A percentile compares a stretch with the other conserved stretches of the same genome.
Evolutionary conservation across 1,140 invertebrate genomes (phyloP).

Genomic region (Prorops nasuta): DNA sequence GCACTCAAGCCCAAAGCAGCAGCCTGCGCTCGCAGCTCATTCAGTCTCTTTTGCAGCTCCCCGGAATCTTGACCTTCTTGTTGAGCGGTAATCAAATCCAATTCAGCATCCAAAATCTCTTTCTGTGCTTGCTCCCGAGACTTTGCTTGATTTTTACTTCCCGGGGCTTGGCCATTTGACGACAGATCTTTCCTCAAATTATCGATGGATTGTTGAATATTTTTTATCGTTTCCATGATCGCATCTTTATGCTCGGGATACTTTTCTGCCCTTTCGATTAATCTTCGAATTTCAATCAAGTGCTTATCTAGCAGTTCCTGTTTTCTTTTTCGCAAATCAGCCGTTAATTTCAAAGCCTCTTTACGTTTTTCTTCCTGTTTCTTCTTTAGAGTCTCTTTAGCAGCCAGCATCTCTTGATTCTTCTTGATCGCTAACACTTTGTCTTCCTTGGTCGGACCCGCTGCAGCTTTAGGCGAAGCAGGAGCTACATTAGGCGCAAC

Average conservation of each 20-base stretch:
- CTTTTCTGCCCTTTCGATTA: conserved; percentile 74
- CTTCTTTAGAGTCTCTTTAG: conserved; percentile 64
- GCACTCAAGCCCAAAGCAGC: conserved; percentile 46
- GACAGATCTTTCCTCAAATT: conserved; percentile 70
- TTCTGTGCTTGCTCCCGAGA: conserved; percentile 71
- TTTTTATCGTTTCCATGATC: conserved; percentile 73
- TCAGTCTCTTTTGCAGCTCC: conserved; percentile 69
- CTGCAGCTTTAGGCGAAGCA: conserved; percentile 19
- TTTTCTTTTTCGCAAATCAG: conserved; percentile 73
- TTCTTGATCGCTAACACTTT: conserved; percentile 63
- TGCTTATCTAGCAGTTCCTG: conserved; percentile 78
- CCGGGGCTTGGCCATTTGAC: conserved; percentile 41
- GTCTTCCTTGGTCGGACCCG: conserved; percentile 38
- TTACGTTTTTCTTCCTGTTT: conserved; percentile 67
- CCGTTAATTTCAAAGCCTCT: conserved; percentile 70
- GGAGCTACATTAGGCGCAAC: conserved; percentile 27
- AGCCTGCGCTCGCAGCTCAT: conserved; percentile 69
- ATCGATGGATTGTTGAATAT: conserved; percentile 74
- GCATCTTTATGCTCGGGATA: conserved; percentile 68
- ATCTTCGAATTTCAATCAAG: conserved; percentile 71
- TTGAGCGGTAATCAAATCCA: conserved; percentile 83
- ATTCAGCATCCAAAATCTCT: conserved; percentile 83
- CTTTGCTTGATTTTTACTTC: conserved; percentile 36
- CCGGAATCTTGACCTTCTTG: conserved; percentile 75
- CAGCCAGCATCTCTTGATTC: conserved; percentile 62